Conservation (phyloP, 2,113 vertebrate species). For the Emydocephalus ijimae region DNA sequence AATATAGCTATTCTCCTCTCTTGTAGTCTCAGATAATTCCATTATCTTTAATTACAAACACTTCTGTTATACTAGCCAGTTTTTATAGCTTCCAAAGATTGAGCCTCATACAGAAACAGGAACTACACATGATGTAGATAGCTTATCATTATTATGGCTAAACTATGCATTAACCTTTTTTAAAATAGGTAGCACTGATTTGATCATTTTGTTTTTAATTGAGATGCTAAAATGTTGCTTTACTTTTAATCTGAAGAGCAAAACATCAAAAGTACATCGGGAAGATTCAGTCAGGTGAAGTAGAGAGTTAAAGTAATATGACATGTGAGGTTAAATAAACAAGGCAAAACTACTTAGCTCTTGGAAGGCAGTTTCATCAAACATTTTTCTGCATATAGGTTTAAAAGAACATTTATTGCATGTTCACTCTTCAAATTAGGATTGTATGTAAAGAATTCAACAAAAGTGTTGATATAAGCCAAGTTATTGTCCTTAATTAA, state of each 20-base stretch:
- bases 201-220: constrained; percentile 22
- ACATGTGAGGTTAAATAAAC: neutral
- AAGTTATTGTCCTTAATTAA: neutral
- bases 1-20: constrained; percentile 58
- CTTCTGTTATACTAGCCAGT: constrained; percentile 46
- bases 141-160: constrained; percentile 18
- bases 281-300: neutral
- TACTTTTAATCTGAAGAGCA: constrained; percentile 12
- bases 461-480: accelerated
- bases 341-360: neutral
- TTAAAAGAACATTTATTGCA: accelerated
- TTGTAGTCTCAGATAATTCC: constrained; percentile 32
- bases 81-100: constrained; percentile 40
- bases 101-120: constrained; percentile 30
- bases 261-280: constrained; percentile 1
- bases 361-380: neutral
- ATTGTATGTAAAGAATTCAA: neutral
- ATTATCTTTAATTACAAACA: constrained; percentile 54
- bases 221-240: constrained; percentile 27
- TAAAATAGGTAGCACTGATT: constrained; percentile 13
- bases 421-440: neutral
- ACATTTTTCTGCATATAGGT: neutral
- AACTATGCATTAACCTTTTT: constrained; percentile 22
- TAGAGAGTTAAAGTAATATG: neutral
- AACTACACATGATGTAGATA: neutral